A percentile compares a stretch with the other conserved stretches of the same genome.
phyloP scores from a whole-genome alignment of 2,888 invertebrate genomes.

The Ophion ventricosus region DNA sequence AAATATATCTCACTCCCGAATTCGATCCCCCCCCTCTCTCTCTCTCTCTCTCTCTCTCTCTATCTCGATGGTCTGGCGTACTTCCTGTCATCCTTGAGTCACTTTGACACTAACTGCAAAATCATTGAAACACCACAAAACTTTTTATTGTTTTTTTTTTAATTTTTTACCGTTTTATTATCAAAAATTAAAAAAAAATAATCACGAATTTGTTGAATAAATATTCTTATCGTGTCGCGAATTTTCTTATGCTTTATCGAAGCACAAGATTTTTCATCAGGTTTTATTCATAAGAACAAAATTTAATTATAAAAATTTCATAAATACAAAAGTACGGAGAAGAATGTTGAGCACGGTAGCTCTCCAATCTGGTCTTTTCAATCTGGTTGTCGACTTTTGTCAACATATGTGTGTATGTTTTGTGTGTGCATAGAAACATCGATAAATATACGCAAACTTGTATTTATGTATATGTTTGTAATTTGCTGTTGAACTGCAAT shows the following conservation, averaged over 20 bases:
- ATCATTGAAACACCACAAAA: neutral
- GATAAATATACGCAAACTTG: conserved; percentile 1
- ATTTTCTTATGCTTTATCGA: neutral
- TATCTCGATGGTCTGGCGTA: conserved; percentile 16
- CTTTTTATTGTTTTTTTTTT: too few relatives aligned
- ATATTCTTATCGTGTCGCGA: neutral
- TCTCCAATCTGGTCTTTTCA: conserved; percentile 33
- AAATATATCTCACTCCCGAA: conserved; percentile 43
- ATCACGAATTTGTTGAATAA: neutral
- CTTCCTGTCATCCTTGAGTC: conserved; percentile 37
- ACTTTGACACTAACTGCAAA: conserved; percentile 6
- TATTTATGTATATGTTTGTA: conserved; percentile 2
- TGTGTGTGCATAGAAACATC: too few relatives aligned
- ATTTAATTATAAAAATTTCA: too few relatives aligned
- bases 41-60: too few relatives aligned
- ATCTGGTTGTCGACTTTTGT: conserved; percentile 30
- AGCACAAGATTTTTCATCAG: too few relatives aligned
- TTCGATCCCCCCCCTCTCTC: neutral
- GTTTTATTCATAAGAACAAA: too few relatives aligned
- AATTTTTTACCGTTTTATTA: too few relatives aligned
- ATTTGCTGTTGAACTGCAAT: conserved; percentile 53
- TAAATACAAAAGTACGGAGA: neutral
- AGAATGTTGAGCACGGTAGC: conserved; percentile 19
- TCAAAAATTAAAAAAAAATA: too few relatives aligned
- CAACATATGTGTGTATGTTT: neutral